Evolutionary conservation across 2,113 vertebrate species (phyloP).

Genomic region (Crypturellus undulatus): DNA sequence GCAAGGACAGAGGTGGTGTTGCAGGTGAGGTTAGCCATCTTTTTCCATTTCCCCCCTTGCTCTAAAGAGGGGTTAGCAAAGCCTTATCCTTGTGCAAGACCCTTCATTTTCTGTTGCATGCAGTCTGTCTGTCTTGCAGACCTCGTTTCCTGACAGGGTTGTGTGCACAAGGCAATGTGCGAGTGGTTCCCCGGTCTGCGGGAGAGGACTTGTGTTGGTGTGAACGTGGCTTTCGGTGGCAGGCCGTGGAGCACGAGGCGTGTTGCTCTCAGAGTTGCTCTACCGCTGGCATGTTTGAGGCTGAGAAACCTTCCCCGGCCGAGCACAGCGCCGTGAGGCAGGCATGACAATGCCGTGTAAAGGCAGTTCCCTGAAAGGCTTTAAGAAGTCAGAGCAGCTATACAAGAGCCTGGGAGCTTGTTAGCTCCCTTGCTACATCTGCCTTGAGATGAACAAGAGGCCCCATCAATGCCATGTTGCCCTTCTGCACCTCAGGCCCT

Average conservation of each 20-base stretch:
- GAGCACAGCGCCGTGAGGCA: conserved; percentile 22
- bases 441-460: conserved; percentile 66
- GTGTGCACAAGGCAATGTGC: too few relatives aligned
- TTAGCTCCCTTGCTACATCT: conserved; percentile 70
- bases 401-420: conserved; percentile 60
- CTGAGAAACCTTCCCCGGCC: conserved; percentile 17
- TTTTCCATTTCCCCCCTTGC: not conserved
- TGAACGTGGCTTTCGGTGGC: not conserved
- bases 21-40: not conserved
- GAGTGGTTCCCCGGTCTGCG: not conserved
- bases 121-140: not conserved
- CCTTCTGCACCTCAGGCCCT: not conserved
- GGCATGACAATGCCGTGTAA: conserved; percentile 65
- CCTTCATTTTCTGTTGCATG: not conserved
- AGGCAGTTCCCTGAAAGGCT: conserved; percentile 52
- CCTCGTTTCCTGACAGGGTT: not conserved
- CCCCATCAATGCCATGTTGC: not conserved
- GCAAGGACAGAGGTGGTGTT: not conserved
- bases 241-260: not conserved
- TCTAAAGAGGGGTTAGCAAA: not conserved
- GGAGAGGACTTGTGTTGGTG: not conserved
- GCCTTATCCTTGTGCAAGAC: not conserved
- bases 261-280: not conserved
- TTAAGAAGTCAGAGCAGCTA: conserved; percentile 72
- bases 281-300: not conserved